A percentile compares a stretch with the other conserved stretches of the same genome.
Evolutionary conservation across 2,113 vertebrate species (phyloP).

Genomic region (Bujurquina vittata): DNA sequence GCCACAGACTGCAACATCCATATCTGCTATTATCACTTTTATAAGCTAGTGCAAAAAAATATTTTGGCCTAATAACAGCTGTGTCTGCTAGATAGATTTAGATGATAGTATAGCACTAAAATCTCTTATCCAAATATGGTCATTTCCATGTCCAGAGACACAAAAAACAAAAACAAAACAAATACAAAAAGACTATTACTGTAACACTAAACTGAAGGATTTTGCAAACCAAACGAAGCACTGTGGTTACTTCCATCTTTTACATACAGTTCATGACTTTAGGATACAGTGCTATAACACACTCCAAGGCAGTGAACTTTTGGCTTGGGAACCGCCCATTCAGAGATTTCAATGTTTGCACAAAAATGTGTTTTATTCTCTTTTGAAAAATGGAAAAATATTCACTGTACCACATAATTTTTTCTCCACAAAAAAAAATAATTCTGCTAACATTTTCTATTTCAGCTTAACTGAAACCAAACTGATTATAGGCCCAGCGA

Average conservation of each 20-base stretch:
- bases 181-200: background rate
- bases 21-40: background rate
- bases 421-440: background rate
- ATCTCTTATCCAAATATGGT: background rate
- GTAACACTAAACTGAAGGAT: background rate
- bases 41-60: background rate
- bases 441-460: background rate
- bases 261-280: background rate
- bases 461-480: background rate
- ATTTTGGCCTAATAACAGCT: too few species aligned
- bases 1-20: background rate
- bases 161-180: background rate
- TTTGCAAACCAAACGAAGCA: background rate
- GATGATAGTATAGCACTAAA: too few species aligned
- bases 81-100: too few species aligned
- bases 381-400: background rate
- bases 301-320: background rate
- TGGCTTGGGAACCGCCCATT: background rate
- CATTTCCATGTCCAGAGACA: background rate
- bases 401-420: background rate
- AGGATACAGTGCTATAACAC: background rate
- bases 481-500: background rate
- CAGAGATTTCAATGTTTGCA: background rate
- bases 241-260: background rate
- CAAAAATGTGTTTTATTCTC: background rate